Conservation (phyloP, 2,888 invertebrate genomes). For the Coleophora deauratella region DNA sequence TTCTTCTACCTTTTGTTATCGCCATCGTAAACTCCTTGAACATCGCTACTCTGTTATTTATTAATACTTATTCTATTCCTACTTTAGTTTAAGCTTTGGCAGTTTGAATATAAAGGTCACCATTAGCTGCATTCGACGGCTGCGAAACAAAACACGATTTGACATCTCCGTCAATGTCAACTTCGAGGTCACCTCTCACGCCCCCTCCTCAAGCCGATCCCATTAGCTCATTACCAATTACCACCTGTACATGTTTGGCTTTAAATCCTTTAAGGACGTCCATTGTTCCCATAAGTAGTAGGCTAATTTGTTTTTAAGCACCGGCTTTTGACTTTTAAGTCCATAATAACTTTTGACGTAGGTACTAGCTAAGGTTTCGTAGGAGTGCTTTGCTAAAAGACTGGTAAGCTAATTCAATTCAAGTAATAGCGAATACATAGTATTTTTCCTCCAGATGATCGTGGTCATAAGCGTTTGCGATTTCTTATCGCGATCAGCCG, state of each 20-base stretch:
- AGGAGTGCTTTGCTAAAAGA: constrained; percentile 4
- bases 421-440: background rate
- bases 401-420: constrained; percentile 3
- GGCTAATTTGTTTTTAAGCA: constrained; percentile 24
- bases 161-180: constrained; percentile 62
- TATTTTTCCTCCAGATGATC: background rate
- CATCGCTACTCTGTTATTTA: too few species aligned
- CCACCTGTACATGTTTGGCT: constrained; percentile 26
- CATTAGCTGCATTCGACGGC: constrained; percentile 13
- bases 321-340: constrained; percentile 21
- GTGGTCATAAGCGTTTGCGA: constrained; percentile 21
- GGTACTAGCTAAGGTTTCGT: constrained; percentile 3
- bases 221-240: constrained; percentile 16
- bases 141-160: constrained; percentile 39
- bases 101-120: constrained; percentile 16
- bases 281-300: constrained; percentile 18
- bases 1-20: too few species aligned
- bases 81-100: too few species aligned
- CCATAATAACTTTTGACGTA: constrained; percentile 1
- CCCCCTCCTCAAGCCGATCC: constrained; percentile 38
- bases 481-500: constrained; percentile 42
- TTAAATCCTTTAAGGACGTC: constrained; percentile 23
- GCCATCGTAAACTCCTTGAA: too few species aligned
- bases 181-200: constrained; percentile 62
- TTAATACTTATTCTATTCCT: too few species aligned